Evolutionary conservation across 1,140 invertebrate species (phyloP), one percentile per base, ranked within the genome.

Genomic region (Drosophila ohnishii): DNA sequence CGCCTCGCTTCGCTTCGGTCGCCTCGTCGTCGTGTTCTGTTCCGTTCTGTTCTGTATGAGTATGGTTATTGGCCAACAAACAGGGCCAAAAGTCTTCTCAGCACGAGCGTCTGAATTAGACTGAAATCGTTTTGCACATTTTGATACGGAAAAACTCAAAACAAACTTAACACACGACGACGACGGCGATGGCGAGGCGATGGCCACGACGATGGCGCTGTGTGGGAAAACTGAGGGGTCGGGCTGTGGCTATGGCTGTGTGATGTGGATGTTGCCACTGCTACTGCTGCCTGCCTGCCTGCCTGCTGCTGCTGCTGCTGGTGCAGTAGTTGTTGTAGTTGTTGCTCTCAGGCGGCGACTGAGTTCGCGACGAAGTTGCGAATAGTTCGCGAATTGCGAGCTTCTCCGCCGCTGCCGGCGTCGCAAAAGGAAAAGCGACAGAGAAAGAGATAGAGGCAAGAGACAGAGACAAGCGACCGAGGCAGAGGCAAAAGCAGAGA

Each of bases 61-160:
- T 64, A 48, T 42, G 47, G 57, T 59, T 72, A 51, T 81, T 71
- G 77, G 78, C 69, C 70, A 73, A 56, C 70, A 85, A 80, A 83
- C 84, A 78, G 83, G 86, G 85, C 76, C 81, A 81, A 91, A 91
- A 91, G 90, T 91, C 90, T 91, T 91, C 88, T 91, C 90, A 91
- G 90, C 90, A 91, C 90, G 90, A 91, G 87, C 80, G 90, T 91
- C 90, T 91, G 90, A 91, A 91, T 91, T 91, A 91, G 90, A 91
- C 90, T 91, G 90, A 91, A 91, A 91, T 89, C 84, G 90, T 91
- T 91, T 91, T 90, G 90, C 90, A 91, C 90, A 91, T 91, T 91
- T 91, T 86, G 90, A 90, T 90, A 89, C 90, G 90, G 90, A 91
- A 91, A 91, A 91, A 91, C 90, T 88, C 86, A 90, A 90, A 89